A percentile compares a stretch with the other conserved stretches of the same genome.
Evolutionary conservation across 1,140 invertebrate species (phyloP).

Genomic region (Asobara japonica): DNA sequence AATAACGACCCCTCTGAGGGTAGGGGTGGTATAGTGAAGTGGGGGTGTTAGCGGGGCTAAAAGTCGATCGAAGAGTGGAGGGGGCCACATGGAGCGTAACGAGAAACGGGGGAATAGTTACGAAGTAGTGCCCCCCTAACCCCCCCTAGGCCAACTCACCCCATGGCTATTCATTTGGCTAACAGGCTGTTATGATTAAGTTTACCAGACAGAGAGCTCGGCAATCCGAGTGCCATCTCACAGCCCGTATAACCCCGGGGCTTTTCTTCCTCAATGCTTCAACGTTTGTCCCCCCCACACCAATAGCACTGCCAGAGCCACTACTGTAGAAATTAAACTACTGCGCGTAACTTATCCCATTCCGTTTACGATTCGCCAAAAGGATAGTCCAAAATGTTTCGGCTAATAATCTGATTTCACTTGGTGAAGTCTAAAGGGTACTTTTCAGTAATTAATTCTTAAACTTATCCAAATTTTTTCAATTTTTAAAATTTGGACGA

Average conservation of each 20-base stretch:
- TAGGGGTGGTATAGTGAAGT: neutral
- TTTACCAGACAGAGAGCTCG: slow-evolving; percentile 43
- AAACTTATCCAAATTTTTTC: too few species aligned
- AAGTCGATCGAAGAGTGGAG: slow-evolving; percentile 41
- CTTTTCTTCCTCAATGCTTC: slow-evolving; percentile 27
- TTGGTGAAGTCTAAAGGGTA: neutral
- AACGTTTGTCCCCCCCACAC: neutral
- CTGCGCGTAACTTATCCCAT: slow-evolving; percentile 35
- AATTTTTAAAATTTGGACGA: too few species aligned
- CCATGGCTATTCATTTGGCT: slow-evolving; percentile 56
- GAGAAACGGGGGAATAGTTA: slow-evolving; percentile 47
- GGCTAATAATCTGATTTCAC: slow-evolving; percentile 13
- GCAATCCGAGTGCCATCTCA: slow-evolving; percentile 34
- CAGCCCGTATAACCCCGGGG: neutral
- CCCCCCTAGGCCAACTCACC: slow-evolving; percentile 51
- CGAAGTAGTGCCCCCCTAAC: slow-evolving; percentile 44
- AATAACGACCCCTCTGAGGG: slow-evolving; percentile 49
- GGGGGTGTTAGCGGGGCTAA: slow-evolving; percentile 29
- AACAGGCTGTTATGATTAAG: slow-evolving; percentile 63
- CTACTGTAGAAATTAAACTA: slow-evolving; percentile 37
- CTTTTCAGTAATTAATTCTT: neutral
- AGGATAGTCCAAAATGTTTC: slow-evolving; percentile 13
- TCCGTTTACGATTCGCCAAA: slow-evolving; percentile 29
- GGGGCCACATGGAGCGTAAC: slow-evolving; percentile 47
- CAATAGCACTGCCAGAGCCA: slow-evolving; percentile 5